phyloP scores from a whole-genome alignment of 2,888 invertebrate genomes.

The Rosalia funebris region DNA sequence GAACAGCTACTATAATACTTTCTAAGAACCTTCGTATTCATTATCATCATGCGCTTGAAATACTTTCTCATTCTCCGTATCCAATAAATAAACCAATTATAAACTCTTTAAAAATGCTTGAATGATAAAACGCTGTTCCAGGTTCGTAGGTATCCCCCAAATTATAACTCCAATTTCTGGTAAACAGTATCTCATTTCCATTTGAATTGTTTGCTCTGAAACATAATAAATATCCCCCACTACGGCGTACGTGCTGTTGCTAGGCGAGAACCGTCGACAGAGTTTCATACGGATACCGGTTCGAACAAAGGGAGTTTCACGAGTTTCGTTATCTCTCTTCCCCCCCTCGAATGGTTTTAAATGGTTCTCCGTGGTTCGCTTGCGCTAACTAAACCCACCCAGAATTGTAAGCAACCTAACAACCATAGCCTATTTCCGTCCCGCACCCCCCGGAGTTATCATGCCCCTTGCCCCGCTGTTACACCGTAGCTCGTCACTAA shows the following conservation, averaged over 20 bases:
- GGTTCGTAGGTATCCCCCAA: conserved; percentile 26
- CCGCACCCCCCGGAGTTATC: conserved; percentile 21
- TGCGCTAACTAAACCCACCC: conserved; percentile 46
- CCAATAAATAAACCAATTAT: conserved; percentile 32
- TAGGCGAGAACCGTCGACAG: conserved; percentile 41
- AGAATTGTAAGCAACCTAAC: conserved; percentile 30
- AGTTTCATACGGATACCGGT: conserved; percentile 38
- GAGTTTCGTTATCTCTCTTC: conserved; percentile 44
- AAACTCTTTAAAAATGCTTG: conserved; percentile 37
- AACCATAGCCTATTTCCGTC: conserved; percentile 40
- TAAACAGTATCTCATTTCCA: conserved; percentile 44
- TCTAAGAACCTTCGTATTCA: conserved; percentile 26
- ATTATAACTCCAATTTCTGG: conserved; percentile 30
- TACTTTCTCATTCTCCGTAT: conserved; percentile 7
- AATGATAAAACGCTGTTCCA: conserved; percentile 35
- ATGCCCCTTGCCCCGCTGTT: conserved; percentile 28
- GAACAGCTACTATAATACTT: conserved; percentile 7
- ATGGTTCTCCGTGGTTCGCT: conserved; percentile 51
- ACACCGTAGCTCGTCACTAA: conserved; percentile 32
- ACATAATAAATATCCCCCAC: conserved; percentile 49
- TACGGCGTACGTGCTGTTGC: conserved; percentile 51
- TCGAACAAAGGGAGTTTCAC: conserved; percentile 48
- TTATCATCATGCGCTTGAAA: conserved; percentile 18
- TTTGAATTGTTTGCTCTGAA: conserved; percentile 44
- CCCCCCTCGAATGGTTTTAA: conserved; percentile 46